Evolutionary conservation across 1,140 invertebrate genomes (phyloP).

Genomic region (Brachionus calyciflorus): DNA sequence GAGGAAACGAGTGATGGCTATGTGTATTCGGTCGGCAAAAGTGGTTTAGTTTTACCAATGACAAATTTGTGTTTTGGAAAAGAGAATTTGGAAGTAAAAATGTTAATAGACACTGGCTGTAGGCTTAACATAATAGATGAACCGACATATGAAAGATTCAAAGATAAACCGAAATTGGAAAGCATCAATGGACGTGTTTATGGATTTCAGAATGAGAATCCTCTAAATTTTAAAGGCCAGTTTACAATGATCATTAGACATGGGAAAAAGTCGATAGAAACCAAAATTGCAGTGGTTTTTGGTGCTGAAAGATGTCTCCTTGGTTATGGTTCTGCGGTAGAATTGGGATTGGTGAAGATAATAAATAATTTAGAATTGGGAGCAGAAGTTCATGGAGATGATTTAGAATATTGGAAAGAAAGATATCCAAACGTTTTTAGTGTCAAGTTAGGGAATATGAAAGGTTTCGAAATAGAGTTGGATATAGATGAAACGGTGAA

Average conservation of each 20-base stretch:
- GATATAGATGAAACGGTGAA: constrained; percentile 35
- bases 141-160: background rate
- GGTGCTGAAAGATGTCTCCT: background rate
- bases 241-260: background rate
- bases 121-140: background rate
- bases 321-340: background rate
- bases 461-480: constrained; percentile 39
- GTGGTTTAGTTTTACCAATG: background rate
- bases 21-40: background rate
- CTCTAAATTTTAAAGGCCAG: background rate
- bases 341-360: background rate
- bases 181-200: background rate
- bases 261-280: background rate
- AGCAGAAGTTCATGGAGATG: background rate
- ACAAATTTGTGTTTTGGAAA: too few relatives aligned
- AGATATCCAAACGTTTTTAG: background rate
- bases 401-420: background rate
- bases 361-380: background rate
- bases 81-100: background rate
- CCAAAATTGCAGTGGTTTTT: background rate
- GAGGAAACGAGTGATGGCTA: background rate
- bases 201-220: background rate
- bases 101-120: background rate
- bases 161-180: background rate
- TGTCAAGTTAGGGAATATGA: background rate